phyloP scores from a whole-genome alignment of 2,888 invertebrate genomes.

The Mythimna impura region DNA sequence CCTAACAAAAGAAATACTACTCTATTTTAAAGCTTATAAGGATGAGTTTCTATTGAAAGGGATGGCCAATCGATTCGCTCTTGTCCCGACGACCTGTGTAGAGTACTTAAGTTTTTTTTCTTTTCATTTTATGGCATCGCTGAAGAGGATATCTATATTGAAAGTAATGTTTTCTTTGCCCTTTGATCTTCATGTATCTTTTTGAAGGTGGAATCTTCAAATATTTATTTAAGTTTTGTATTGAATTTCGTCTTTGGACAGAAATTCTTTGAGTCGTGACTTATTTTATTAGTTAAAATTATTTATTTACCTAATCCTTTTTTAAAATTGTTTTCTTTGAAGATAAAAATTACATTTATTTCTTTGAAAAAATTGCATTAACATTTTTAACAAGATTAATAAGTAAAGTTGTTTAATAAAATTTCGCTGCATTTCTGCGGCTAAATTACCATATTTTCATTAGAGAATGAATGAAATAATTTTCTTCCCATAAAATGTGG shows the following conservation, averaged over 20 bases:
- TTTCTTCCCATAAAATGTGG: constrained; percentile 24
- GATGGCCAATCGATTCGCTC: constrained; percentile 52
- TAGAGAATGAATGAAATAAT: constrained; percentile 39
- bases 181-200: constrained; percentile 36
- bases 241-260: background rate
- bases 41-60: background rate
- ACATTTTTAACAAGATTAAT: constrained; percentile 5
- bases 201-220: constrained; percentile 11
- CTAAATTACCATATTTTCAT: constrained; percentile 48
- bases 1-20: background rate
- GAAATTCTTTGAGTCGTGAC: constrained; percentile 10
- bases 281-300: background rate
- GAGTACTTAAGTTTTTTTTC: constrained; percentile 51
- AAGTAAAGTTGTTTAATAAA: constrained; percentile 15
- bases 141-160: constrained; percentile 49
- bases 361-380: background rate
- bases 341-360: background rate
- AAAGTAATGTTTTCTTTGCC: constrained; percentile 42
- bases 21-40: accelerated
- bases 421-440: constrained; percentile 25
- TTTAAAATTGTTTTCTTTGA: background rate
- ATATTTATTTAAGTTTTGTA: background rate
- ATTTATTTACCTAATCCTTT: background rate
- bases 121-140: constrained; percentile 41
- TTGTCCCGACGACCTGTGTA: constrained; percentile 46